Evolutionary conservation across 2,797 vertebrate genomes (phyloP).

Genomic region (Dallia pectoralis): DNA sequence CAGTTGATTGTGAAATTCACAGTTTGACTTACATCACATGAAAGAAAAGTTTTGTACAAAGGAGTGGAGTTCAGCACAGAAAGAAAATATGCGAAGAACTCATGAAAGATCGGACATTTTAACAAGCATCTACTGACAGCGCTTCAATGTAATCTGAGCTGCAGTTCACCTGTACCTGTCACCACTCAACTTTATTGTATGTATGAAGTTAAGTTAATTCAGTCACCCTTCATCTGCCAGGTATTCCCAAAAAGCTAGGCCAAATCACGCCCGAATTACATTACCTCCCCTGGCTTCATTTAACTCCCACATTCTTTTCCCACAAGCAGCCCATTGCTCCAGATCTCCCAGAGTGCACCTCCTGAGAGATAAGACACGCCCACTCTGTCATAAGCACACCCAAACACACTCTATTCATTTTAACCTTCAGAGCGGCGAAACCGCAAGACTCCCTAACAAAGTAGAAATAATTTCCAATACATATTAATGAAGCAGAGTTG

Average conservation of each 20-base stretch:
- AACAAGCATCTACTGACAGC: constrained; percentile 29
- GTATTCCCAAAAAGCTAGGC: background rate
- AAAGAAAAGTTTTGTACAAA: too few relatives aligned
- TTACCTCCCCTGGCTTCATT: background rate
- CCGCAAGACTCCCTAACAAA: constrained; percentile 65
- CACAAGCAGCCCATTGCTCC: background rate
- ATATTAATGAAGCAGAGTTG: constrained; percentile 75
- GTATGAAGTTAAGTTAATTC: background rate
- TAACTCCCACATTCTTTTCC: background rate
- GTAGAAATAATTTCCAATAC: constrained; percentile 78
- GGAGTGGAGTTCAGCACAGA: too few relatives aligned
- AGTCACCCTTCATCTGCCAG: background rate
- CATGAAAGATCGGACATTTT: too few relatives aligned
- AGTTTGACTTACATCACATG: too few relatives aligned
- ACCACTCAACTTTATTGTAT: too few relatives aligned
- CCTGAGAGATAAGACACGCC: background rate
- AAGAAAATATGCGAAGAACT: too few relatives aligned
- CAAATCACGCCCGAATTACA: too few relatives aligned
- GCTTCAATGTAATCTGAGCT: background rate
- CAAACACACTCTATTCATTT: constrained; percentile 15
- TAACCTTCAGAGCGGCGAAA: constrained; percentile 64
- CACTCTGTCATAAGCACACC: constrained; percentile 29
- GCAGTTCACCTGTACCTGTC: too few relatives aligned
- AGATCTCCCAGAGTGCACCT: background rate
- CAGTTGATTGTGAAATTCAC: too few relatives aligned